phyloP scores from a whole-genome alignment of 2,797 vertebrate species.

The Acrossocheilus fasciatus region DNA sequence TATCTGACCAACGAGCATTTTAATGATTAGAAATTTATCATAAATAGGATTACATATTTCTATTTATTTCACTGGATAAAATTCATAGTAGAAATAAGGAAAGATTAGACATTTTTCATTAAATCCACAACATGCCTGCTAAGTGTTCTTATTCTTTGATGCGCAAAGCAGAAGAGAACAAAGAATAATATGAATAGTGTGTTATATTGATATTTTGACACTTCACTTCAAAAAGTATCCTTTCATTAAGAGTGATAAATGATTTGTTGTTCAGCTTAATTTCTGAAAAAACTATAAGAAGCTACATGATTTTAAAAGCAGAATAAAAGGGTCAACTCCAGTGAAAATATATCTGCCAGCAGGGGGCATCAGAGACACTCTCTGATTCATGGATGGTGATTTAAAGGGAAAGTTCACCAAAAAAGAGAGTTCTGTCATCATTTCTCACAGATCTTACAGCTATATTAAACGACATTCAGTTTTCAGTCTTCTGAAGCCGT shows the following conservation, averaged over 20 bases:
- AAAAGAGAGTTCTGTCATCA: background rate
- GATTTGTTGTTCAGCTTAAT: background rate
- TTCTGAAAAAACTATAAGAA: background rate
- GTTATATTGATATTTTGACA: background rate
- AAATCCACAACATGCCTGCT: background rate
- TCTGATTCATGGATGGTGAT: background rate
- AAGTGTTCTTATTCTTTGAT: background rate
- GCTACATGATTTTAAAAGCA: background rate
- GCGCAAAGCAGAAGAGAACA: background rate
- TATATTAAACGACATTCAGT: background rate
- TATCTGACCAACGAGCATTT: background rate
- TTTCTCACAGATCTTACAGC: background rate
- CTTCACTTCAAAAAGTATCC: background rate
- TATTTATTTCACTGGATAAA: background rate
- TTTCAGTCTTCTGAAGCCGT: background rate
- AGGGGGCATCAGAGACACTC: conserved; percentile 7
- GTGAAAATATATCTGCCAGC: conserved; percentile 10
- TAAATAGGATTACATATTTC: background rate
- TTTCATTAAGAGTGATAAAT: background rate
- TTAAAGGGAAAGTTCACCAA: background rate
- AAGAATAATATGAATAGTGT: background rate
- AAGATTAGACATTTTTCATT: background rate
- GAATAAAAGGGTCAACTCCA: background rate
- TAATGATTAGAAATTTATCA: background rate
- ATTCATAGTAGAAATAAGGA: background rate